Evolutionary conservation across 1,140 invertebrate species (phyloP).

Genomic region (Trachymyrmex cornetzi): DNA sequence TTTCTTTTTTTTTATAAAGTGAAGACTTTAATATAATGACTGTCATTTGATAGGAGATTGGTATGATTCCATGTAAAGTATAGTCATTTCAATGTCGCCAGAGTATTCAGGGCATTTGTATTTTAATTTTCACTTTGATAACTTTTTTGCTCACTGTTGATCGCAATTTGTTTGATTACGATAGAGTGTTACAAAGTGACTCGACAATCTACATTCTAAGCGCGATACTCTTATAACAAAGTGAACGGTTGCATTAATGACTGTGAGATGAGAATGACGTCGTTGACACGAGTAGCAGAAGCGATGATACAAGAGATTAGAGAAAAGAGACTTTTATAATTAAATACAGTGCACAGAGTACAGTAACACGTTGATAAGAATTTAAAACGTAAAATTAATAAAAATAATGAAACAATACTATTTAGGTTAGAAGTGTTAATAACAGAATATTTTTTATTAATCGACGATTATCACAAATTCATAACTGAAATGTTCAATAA

Average conservation of each 20-base stretch:
- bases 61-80: constrained; percentile 4
- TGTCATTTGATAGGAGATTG: neutral
- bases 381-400: neutral
- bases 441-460: constrained; percentile 1
- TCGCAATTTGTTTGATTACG: constrained; percentile 24
- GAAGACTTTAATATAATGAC: neutral
- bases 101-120: constrained; percentile 25
- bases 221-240: constrained; percentile 40
- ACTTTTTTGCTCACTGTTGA: constrained; percentile 39
- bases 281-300: neutral
- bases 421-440: neutral
- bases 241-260: constrained; percentile 48
- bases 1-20: neutral
- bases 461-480: neutral
- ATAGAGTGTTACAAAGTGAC: constrained; percentile 29
- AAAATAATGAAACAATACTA: neutral
- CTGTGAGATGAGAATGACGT: constrained; percentile 40
- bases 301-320: neutral
- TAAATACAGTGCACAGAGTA: neutral
- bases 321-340: constrained; percentile 11
- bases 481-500: neutral
- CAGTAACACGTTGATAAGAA: neutral
- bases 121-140: constrained; percentile 54
- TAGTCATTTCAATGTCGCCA: neutral
- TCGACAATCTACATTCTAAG: constrained; percentile 8